Evolutionary conservation across 2,888 invertebrate species (phyloP).

Genomic region (Allolobophora icterica): DNA sequence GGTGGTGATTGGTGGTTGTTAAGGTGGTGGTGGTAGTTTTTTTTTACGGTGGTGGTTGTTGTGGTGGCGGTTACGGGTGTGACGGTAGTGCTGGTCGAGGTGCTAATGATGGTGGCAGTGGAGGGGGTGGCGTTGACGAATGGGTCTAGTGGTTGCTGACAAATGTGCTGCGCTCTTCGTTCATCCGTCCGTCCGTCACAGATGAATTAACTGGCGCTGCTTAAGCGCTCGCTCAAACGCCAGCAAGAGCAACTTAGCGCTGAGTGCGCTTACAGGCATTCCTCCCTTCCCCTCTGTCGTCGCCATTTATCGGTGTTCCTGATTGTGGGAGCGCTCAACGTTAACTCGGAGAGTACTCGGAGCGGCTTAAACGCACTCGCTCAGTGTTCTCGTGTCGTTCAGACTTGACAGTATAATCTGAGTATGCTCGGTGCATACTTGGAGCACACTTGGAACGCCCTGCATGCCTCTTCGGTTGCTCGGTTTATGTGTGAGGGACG

Average conservation of each 20-base stretch:
- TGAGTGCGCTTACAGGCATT: neutral
- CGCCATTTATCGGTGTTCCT: neutral
- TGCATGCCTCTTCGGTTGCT: neutral
- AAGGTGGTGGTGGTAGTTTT: too few species aligned
- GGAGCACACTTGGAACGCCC: neutral
- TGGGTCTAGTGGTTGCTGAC: neutral
- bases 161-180: neutral
- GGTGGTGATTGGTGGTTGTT: too few species aligned
- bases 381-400: neutral
- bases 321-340: neutral
- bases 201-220: neutral
- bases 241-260: neutral
- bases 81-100: too few species aligned
- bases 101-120: too few species aligned
- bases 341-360: neutral
- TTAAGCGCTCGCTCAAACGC: neutral
- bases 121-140: neutral
- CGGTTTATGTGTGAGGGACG: too few species aligned
- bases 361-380: neutral
- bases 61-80: too few species aligned
- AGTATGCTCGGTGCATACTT: neutral
- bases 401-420: neutral
- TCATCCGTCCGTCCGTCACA: too few species aligned
- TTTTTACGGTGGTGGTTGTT: too few species aligned
- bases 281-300: neutral